These are phyloP conservation scores for Araneus ventricosus DNA, from an alignment of 1,140 invertebrate genomes.

Conservation along the genomic window DNA sequence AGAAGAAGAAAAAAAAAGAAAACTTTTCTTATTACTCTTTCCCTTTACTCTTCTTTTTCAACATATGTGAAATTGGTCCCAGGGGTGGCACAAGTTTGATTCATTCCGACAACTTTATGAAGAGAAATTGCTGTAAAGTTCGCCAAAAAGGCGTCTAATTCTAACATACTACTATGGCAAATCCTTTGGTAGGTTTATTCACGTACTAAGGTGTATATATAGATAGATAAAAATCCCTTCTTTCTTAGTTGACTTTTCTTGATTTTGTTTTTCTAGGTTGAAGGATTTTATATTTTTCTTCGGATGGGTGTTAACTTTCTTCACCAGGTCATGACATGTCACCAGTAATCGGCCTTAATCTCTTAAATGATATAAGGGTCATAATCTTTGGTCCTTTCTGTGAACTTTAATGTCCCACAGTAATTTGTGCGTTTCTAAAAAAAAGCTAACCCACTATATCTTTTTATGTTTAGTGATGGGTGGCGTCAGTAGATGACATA, in stretches of 20 bases:
- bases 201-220: neutral
- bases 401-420: neutral
- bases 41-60: neutral
- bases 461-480: neutral
- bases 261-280: neutral
- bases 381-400: neutral
- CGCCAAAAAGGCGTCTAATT: constrained; percentile 56
- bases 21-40: constrained; percentile 25
- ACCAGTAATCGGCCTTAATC: neutral
- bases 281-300: neutral
- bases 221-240: neutral
- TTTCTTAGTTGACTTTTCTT: neutral
- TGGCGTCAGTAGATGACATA: neutral
- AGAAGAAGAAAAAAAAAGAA: neutral
- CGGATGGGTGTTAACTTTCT: neutral
- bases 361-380: neutral
- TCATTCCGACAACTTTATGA: constrained; percentile 62
- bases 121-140: constrained; percentile 66
- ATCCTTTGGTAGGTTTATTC: neutral
- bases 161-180: constrained; percentile 45
- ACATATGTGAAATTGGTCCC: constrained; percentile 13
- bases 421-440: neutral
- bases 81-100: constrained; percentile 36
- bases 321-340: neutral
- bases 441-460: neutral